These are phyloP conservation scores for Drosophila borborema DNA, from an alignment of 2,888 invertebrate genomes.

Conservation along the genomic window DNA sequence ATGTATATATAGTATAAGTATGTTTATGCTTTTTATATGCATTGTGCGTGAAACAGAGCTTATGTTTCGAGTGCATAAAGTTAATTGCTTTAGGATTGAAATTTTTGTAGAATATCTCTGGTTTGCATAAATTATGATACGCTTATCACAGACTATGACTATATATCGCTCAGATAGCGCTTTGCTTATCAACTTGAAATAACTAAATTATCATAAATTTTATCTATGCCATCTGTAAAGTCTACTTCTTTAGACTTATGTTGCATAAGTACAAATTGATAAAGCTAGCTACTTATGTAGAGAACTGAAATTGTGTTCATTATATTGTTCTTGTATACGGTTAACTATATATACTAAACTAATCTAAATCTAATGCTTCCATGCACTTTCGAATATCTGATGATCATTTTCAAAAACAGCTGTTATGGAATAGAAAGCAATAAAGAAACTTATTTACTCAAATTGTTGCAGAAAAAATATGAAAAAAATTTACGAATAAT, in stretches of 20 bases:
- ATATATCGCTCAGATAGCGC: slow-evolving; percentile 8
- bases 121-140: slow-evolving; percentile 17
- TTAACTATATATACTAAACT: neutral
- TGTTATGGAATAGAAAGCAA: neutral
- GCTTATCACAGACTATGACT: slow-evolving; percentile 13
- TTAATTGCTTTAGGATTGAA: neutral
- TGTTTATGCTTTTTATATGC: slow-evolving; percentile 1
- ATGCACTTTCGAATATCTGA: neutral
- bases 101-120: neutral
- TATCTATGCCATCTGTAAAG: slow-evolving; percentile 9
- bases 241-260: slow-evolving; percentile 6
- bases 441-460: neutral
- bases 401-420: neutral
- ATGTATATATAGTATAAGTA: neutral
- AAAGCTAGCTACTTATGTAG: neutral
- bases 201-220: slow-evolving; percentile 18
- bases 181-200: slow-evolving; percentile 38
- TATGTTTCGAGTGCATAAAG: neutral
- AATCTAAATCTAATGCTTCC: no score
- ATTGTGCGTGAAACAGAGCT: neutral
- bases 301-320: neutral
- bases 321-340: neutral
- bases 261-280: neutral
- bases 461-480: neutral
- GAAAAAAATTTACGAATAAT: neutral